Evolutionary conservation across 2,888 invertebrate species (phyloP), one percentile per base, ranked within the genome.

Genomic region (Ormyrus rosae): DNA sequence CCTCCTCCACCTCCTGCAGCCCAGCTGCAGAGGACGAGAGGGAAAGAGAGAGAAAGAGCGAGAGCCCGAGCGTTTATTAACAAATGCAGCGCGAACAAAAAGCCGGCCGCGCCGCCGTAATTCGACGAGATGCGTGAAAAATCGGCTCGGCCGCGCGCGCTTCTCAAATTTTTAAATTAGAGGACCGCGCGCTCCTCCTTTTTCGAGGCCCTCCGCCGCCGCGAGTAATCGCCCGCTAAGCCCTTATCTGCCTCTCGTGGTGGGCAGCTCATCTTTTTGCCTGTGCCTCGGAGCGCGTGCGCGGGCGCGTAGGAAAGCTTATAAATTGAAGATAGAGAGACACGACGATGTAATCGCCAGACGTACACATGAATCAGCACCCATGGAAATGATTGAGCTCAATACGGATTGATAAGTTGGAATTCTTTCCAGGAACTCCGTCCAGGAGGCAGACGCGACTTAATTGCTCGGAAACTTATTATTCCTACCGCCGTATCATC

Each of bases 91-190:
- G 69, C 81, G 65, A 80, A 51, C 67, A 73, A 65, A 73, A 76
- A 63, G 64, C 64, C 34, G 65, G 13, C 67, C 56, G 46, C 46
- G 46, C 46, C 19, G n/a, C 1, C 61, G 70, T 70, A 75, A 75
- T 65, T 75, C 80, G 70, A 72, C 64, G 70, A 74, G 78, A 73
- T 64, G 78, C 73, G 78, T 67, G 78, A 74, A 73, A 34, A 78
- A 81, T 73, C 77, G 63, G 19, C 77, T 50, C 56, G 72, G 63
- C 70, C 63, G 78, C 77, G 78, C 77, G 63, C 53, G 78, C 72
- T 61, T 67, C 71, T 78, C 69, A 81, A 81, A 73, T 81, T 81
- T 81, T 73, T 78, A 73, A 78, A 81, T 73, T 78, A 69, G 69
- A 58, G 63, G 58, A 48, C 60, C 61, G 53, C 45, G 45, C 50